Evolutionary conservation across 2,888 invertebrate genomes (phyloP).

Genomic region (Drosophila flavopinicola): DNA sequence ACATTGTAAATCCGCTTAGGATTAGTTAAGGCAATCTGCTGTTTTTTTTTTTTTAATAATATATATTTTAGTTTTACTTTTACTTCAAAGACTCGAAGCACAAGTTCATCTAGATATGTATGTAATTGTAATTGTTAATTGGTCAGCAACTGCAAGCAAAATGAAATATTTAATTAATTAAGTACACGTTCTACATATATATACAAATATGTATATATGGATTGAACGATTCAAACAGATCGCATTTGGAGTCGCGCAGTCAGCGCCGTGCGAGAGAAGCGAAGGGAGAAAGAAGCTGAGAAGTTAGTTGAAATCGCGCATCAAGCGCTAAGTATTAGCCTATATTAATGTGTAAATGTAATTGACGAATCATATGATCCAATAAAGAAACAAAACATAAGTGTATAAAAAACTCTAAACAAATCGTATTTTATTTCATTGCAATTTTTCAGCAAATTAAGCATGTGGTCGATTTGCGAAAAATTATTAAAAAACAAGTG

Average conservation of each 20-base stretch:
- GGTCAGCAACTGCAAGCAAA: constrained; percentile 22
- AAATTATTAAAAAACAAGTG: too few species aligned
- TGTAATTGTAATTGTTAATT: constrained; percentile 53
- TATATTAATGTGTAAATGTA: constrained; percentile 74
- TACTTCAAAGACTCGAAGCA: constrained; percentile 74
- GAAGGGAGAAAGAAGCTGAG: constrained; percentile 5
- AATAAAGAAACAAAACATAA: constrained; percentile 53
- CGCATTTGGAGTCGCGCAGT: constrained; percentile 17
- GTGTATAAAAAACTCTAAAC: constrained; percentile 19
- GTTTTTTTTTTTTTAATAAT: constrained; percentile 19
- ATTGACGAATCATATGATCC: constrained; percentile 65
- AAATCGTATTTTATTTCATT: neutral
- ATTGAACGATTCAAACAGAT: constrained; percentile 24
- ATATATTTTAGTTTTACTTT: constrained; percentile 25
- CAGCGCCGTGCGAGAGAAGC: constrained; percentile 1
- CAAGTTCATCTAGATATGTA: constrained; percentile 59
- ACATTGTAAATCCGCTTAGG: constrained; percentile 20
- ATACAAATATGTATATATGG: constrained; percentile 27
- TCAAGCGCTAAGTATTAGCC: constrained; percentile 72
- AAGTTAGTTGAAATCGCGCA: constrained; percentile 66
- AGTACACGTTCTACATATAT: constrained; percentile 19
- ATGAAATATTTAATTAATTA: constrained; percentile 26
- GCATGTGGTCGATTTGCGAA: too few species aligned
- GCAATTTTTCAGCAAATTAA: too few species aligned
- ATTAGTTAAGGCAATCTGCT: constrained; percentile 17